phyloP scores from a whole-genome alignment of 2,797 vertebrate species.

The Eupleurogrammus muticus region DNA sequence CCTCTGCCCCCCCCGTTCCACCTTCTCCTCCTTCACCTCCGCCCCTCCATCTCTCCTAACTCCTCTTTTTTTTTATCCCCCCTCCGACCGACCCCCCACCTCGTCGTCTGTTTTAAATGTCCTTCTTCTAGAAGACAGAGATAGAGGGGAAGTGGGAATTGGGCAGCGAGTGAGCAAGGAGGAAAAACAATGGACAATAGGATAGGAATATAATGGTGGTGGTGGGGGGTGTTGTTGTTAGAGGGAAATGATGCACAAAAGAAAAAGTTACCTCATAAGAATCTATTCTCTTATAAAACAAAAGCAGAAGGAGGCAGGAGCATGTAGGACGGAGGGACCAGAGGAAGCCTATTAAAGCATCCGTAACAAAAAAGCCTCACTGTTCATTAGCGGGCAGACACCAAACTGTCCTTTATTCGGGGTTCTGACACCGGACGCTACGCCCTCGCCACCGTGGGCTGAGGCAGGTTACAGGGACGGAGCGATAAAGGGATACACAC shows the following conservation, averaged over 20 bases:
- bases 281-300: constrained; percentile 12
- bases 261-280: constrained; percentile 18
- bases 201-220: not conserved
- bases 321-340: not conserved
- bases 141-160: constrained; percentile 40
- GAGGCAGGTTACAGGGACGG: constrained; percentile 35
- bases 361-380: constrained; percentile 53
- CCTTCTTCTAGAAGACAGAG: constrained; percentile 55
- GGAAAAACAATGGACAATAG: constrained; percentile 34
- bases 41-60: constrained; percentile 21
- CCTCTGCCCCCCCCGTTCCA: constrained; percentile 41
- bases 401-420: constrained; percentile 56
- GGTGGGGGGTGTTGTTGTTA: not conserved
- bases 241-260: not conserved
- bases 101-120: constrained; percentile 64
- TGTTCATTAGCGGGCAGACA: constrained; percentile 58
- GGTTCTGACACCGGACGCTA: constrained; percentile 45
- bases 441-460: constrained; percentile 29
- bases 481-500: constrained; percentile 50
- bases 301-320: not conserved
- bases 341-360: constrained; percentile 56
- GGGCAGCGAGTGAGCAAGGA: constrained; percentile 28
- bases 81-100: too few species aligned
- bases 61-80: constrained; percentile 11
- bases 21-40: constrained; percentile 45